phyloP scores from a whole-genome alignment of 2,888 invertebrate genomes.

The Strigamia transsilvanica region DNA sequence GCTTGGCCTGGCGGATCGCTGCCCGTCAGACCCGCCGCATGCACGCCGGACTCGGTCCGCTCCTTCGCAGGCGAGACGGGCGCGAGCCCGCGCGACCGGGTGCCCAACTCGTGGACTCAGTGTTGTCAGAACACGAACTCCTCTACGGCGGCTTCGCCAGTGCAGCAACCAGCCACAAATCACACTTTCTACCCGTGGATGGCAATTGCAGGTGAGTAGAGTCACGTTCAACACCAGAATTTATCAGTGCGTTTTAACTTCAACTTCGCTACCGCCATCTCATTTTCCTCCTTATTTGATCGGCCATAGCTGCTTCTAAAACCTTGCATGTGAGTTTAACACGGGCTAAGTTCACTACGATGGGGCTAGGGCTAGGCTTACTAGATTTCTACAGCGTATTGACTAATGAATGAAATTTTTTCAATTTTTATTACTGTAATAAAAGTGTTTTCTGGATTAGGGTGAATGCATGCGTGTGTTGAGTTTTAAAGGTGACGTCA shows the following conservation, averaged over 20 bases:
- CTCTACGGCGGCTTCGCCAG: slow-evolving; percentile 68
- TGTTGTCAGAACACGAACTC: slow-evolving; percentile 58
- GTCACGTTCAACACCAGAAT: slow-evolving; percentile 12
- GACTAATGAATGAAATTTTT: slow-evolving; percentile 29
- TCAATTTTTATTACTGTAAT: slow-evolving; percentile 53
- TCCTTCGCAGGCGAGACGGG: slow-evolving; percentile 65
- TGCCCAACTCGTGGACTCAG: slow-evolving; percentile 66
- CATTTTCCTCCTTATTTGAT: slow-evolving; percentile 2
- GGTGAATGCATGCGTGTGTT: slow-evolving; percentile 31
- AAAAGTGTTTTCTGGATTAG: slow-evolving; percentile 15
- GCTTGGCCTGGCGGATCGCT: slow-evolving; percentile 64
- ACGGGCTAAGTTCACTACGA: neutral
- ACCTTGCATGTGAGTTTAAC: neutral
- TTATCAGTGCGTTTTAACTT: neutral
- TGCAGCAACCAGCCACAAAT: slow-evolving; percentile 81
- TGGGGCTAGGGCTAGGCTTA: too few species aligned
- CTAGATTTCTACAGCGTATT: neutral
- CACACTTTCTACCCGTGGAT: slow-evolving; percentile 98
- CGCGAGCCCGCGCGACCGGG: slow-evolving; percentile 59
- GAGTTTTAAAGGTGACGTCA: slow-evolving; percentile 54
- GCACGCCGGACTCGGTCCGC: slow-evolving; percentile 75
- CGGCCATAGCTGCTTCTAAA: slow-evolving; percentile 11
- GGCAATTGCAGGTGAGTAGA: slow-evolving; percentile 94
- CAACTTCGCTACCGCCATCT: slow-evolving; percentile 19
- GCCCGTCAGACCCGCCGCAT: slow-evolving; percentile 84